Conservation (phyloP, 2,888 invertebrate species). For the Hypolimnas misippus region DNA sequence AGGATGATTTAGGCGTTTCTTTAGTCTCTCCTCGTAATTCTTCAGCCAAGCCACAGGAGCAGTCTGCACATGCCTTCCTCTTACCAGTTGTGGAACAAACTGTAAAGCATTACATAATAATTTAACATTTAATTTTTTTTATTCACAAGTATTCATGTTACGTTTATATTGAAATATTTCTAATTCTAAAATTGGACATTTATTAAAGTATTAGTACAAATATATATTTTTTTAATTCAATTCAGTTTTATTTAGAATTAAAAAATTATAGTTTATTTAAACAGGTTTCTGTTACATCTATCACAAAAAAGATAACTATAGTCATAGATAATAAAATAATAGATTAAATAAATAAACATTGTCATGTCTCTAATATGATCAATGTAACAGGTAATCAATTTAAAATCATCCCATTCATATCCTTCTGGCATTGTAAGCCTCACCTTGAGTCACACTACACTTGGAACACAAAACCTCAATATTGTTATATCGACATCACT, state of each 20-base stretch:
- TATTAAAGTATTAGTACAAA: too few species aligned
- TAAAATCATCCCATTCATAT: constrained; percentile 20
- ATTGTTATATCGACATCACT: constrained; percentile 20
- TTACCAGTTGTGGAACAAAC: constrained; percentile 95
- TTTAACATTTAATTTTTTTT: not conserved
- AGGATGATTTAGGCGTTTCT: constrained; percentile 92
- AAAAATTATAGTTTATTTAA: too few species aligned
- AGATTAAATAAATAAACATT: not conserved
- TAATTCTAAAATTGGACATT: too few species aligned
- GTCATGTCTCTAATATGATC: not conserved
- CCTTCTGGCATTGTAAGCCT: constrained; percentile 43
- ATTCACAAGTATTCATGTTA: not conserved
- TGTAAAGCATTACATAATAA: constrained; percentile 42
- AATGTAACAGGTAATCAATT: not conserved
- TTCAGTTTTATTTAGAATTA: too few species aligned
- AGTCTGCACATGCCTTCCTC: constrained; percentile 98
- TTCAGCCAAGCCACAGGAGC: constrained; percentile 98
- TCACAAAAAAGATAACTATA: not conserved
- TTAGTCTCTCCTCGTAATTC: constrained; percentile 89
- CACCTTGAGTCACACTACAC: constrained; percentile 38
- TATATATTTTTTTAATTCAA: too few species aligned
- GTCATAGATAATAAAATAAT: not conserved
- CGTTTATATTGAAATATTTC: not conserved
- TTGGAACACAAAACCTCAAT: constrained; percentile 69
- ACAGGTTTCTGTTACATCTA: too few species aligned